These are phyloP conservation scores for Iphiclides podalirius DNA, from an alignment of 2,888 invertebrate genomes.

Conservation along the genomic window DNA sequence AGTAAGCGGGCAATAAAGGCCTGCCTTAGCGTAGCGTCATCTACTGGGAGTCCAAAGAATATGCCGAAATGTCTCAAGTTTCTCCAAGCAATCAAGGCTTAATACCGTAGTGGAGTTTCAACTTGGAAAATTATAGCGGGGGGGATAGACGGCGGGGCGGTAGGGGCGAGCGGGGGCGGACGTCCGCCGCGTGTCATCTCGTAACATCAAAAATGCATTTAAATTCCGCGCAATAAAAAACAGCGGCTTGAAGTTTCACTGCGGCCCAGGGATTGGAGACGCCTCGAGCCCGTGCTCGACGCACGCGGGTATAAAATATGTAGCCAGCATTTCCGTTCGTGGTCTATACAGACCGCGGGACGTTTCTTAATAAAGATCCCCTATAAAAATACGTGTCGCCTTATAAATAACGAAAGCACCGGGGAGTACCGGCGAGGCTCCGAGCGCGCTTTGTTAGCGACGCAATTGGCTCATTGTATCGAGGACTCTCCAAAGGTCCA, in stretches of 20 bases:
- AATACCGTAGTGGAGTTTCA: slow-evolving; percentile 79
- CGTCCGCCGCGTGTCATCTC: slow-evolving; percentile 80
- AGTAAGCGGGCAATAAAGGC: slow-evolving; percentile 72
- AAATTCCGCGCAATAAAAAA: slow-evolving; percentile 80
- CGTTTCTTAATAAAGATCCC: slow-evolving; percentile 26
- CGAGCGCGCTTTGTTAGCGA: slow-evolving; percentile 44
- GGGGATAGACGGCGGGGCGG: slow-evolving; percentile 45
- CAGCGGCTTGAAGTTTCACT: slow-evolving; percentile 74
- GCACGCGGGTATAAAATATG: slow-evolving; percentile 59
- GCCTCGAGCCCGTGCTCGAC: slow-evolving; percentile 47
- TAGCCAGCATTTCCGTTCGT: slow-evolving; percentile 42
- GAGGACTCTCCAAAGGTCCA: slow-evolving; percentile 38
- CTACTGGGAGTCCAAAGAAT: slow-evolving; percentile 76
- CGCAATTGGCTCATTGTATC: slow-evolving; percentile 55
- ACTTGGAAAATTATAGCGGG: slow-evolving; percentile 79
- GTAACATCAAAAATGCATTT: slow-evolving; percentile 82
- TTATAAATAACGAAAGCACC: slow-evolving; percentile 31
- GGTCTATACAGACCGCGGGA: slow-evolving; percentile 30
- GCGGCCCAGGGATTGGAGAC: slow-evolving; percentile 68
- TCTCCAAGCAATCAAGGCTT: slow-evolving; percentile 80
- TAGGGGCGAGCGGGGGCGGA: slow-evolving; percentile 53
- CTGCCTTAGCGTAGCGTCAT: slow-evolving; percentile 69
- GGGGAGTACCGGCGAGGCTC: slow-evolving; percentile 33
- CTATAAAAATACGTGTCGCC: slow-evolving; percentile 28
- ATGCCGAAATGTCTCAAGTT: slow-evolving; percentile 79